Evolutionary conservation across 2,113 vertebrate species (phyloP), one percentile per base, ranked within the genome.

Genomic region (Vanacampus margaritifer): DNA sequence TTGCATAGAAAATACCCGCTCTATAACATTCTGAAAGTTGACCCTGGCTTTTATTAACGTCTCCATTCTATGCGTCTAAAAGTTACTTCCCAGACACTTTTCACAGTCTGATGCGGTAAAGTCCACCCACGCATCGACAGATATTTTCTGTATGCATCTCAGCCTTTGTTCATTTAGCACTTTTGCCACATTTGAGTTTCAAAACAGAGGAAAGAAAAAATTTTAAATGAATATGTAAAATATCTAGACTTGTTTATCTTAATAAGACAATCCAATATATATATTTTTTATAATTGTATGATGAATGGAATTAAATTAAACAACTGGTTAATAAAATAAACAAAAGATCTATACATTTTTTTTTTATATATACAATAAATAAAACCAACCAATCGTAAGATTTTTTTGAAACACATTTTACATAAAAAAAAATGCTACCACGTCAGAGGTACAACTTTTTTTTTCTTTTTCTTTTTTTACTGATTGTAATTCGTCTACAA

Each of bases 31-130:
- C 36, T 59, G 24, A 71, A 68, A 23, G 23, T 62, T 16, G 13
- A 73, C 63, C 69, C 5, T 13, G 35, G 43, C 64, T 59, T 78
- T 78, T 73, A 24, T 67, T 74, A 63, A 37, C 23, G 26, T 54
- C 23, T 14, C 51, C 26, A 14, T 54, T 54, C 51, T 26, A 26
- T 54, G 24, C 51, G 9, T 54, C 51, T 28, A 54, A 54, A 13
- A 26, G 23, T 26, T 14, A 51, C 23, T 53, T 53, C 23, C 12
- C 23, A 54, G 51, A 54, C 51, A 6, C 51, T 54, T 54, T 54
- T 54, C 24, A 28, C 23, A 68, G 65, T 71, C 65, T 77, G 37
- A 71, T 73, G 64, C 23, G 14, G 51, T 13, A 13, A 14, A 54
- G n/a, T 54, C 12, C 23, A 26, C 51, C 24, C 24, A 12, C 51